These are phyloP conservation scores for Panagrolaimus sp. DNA, from an alignment of 1,140 invertebrate species.

Conservation along the genomic window DNA sequence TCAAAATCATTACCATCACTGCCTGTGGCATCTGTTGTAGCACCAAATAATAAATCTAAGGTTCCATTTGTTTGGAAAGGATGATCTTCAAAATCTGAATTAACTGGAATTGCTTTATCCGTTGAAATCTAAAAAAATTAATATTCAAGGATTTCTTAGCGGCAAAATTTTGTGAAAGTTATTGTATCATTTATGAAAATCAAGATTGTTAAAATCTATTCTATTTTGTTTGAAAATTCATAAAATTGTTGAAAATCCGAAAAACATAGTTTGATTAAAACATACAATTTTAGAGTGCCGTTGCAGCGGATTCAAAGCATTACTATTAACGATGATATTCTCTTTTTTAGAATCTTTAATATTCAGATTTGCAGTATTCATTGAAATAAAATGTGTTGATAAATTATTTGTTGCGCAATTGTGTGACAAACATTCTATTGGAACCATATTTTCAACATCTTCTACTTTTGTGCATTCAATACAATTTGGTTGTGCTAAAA, in stretches of 20 bases:
- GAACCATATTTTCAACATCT: conserved; percentile 16
- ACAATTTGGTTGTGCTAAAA: conserved; percentile 17
- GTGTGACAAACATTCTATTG: conserved; percentile 13
- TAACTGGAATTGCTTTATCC: not conserved
- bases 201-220: no score
- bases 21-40: no score
- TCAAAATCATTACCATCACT: not conserved
- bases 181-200: no score
- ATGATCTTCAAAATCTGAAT: not conserved
- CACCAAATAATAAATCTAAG: not conserved
- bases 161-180: no score
- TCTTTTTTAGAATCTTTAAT: not conserved
- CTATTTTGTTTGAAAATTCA: no score
- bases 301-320: conserved; percentile 1
- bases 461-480: conserved; percentile 41
- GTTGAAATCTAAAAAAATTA: not conserved
- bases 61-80: not conserved
- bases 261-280: not conserved
- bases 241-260: not conserved
- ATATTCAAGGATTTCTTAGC: no score
- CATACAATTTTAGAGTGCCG: conserved; percentile 8
- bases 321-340: conserved; percentile 1
- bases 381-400: not conserved
- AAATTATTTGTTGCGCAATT: conserved; percentile 21
- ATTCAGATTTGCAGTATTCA: conserved; percentile 9